Evolutionary conservation across 2,797 vertebrate genomes (phyloP).

Genomic region (Oreochromis grahami): DNA sequence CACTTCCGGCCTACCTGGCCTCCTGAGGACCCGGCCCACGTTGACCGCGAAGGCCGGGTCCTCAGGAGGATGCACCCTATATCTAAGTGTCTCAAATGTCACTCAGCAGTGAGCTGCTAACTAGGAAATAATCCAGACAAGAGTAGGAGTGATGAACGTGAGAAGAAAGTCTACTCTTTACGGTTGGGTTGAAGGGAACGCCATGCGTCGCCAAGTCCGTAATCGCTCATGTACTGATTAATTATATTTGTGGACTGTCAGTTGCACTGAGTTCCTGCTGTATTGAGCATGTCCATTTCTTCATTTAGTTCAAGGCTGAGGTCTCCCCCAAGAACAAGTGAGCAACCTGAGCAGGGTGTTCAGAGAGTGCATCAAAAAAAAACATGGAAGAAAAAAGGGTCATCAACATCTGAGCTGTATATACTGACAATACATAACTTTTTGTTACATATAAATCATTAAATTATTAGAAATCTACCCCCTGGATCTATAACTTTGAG

Average conservation of each 20-base stretch:
- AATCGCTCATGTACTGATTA: background rate
- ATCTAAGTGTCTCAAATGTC: background rate
- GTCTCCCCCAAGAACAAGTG: background rate
- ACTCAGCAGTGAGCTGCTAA: background rate
- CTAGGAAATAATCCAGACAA: background rate
- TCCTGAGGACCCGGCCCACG: too few relatives aligned
- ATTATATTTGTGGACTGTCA: background rate
- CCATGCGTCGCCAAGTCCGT: accelerated
- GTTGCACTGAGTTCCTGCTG: background rate
- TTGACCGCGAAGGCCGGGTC: too few relatives aligned
- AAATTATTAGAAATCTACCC: background rate
- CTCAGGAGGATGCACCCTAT: too few relatives aligned
- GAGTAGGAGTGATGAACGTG: background rate
- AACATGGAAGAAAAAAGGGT: background rate
- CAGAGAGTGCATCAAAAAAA: background rate
- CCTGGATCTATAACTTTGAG: background rate
- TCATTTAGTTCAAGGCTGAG: background rate
- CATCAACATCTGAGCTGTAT: background rate
- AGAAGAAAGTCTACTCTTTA: background rate
- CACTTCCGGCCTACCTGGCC: too few relatives aligned
- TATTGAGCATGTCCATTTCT: background rate
- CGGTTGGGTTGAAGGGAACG: accelerated
- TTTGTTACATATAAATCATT: background rate
- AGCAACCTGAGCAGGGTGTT: background rate
- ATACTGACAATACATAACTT: background rate